A percentile compares a stretch with the other conserved stretches of the same genome.
Conservation (phyloP, 1,140 invertebrate genomes). For the Yoshiicerus persimilis region DNA sequence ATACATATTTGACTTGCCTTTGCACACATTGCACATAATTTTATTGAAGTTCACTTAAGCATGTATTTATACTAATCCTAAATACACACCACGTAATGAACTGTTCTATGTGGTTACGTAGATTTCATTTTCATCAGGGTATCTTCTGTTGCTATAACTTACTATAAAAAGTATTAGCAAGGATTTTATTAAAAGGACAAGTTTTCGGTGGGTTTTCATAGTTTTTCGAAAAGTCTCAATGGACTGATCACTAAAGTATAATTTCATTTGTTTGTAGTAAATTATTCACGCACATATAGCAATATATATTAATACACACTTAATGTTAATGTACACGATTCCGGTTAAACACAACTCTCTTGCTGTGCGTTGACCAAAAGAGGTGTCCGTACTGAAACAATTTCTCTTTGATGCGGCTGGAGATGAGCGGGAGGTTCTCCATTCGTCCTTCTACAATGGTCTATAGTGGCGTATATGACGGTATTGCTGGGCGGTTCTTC, state of each 20-base stretch:
- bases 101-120: neutral
- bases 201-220: neutral
- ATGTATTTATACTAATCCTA: neutral
- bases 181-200: neutral
- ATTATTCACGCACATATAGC: neutral
- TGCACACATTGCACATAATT: neutral
- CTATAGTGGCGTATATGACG: slow-evolving; percentile 48
- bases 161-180: neutral
- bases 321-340: neutral
- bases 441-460: slow-evolving; percentile 46
- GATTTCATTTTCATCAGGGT: neutral
- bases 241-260: neutral
- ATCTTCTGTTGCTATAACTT: neutral
- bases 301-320: neutral
- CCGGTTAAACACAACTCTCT: slow-evolving; percentile 75
- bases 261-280: neutral
- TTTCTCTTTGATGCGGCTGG: slow-evolving; percentile 64
- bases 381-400: slow-evolving; percentile 78
- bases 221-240: neutral
- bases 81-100: neutral
- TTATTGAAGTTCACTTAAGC: neutral
- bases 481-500: slow-evolving; percentile 37
- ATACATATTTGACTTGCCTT: slow-evolving; percentile 14
- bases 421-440: slow-evolving; percentile 41
- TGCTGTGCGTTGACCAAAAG: slow-evolving; percentile 73